phyloP scores from a whole-genome alignment of 2,797 vertebrate species.

The Phalanger gymnotis region DNA sequence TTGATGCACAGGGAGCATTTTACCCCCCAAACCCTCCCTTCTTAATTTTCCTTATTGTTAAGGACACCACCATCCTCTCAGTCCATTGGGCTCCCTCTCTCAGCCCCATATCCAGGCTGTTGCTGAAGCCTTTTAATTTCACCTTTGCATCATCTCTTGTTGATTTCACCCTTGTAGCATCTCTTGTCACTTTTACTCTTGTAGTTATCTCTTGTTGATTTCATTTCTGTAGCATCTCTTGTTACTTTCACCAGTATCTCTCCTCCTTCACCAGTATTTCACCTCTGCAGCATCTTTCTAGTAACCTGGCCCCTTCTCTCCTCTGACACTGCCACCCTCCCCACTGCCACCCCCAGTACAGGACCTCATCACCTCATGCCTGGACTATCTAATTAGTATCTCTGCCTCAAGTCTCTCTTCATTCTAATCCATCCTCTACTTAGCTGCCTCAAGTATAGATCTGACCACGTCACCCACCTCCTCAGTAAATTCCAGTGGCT shows the following conservation, averaged over 20 bases:
- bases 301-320: not conserved
- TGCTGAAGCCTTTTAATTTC: not conserved
- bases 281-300: not conserved
- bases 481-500: not conserved
- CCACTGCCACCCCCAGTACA: not conserved
- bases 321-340: not conserved
- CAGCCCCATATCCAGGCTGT: not conserved
- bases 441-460: not conserved
- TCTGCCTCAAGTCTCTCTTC: not conserved
- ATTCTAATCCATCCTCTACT: not conserved
- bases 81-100: not conserved
- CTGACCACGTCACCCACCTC: not conserved
- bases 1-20: not conserved
- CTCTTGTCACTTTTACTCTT: too few relatives aligned
- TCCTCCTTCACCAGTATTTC: not conserved
- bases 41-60: not conserved
- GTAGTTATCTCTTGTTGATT: too few relatives aligned
- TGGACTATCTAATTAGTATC: not conserved
- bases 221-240: too few relatives aligned
- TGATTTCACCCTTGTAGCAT: too few relatives aligned
- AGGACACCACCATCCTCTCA: not conserved
- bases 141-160: too few relatives aligned
- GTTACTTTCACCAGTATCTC: not conserved
- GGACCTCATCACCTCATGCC: not conserved
- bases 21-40: not conserved